Percentiles rank a stretch among this genome's conserved stretches.
These are phyloP conservation scores for Trichopoda pennipes DNA, from an alignment of 2,888 invertebrate species.

Conservation along the genomic window DNA sequence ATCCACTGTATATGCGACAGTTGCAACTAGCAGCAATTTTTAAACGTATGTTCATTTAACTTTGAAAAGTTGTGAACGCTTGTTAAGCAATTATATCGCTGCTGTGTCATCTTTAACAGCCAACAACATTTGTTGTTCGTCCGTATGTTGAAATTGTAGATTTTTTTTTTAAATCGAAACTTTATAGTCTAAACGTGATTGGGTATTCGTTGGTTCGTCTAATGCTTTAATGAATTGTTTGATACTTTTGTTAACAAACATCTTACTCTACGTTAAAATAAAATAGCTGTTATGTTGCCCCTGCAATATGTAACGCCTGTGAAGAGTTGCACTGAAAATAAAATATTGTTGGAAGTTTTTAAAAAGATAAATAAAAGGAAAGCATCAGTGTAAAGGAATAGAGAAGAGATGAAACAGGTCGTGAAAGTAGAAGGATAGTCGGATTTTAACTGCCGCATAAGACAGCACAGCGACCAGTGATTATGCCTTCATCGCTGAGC, in stretches of 20 bases:
- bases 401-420: no score
- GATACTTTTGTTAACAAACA: not conserved
- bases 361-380: no score
- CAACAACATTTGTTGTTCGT: constrained; percentile 24
- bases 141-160: constrained; percentile 10
- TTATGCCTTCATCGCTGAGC: no score
- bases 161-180: constrained; percentile 44
- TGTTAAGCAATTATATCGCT: constrained; percentile 73
- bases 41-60: constrained; percentile 39
- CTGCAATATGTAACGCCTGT: not conserved
- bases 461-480: no score
- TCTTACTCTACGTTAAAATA: constrained; percentile 10
- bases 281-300: not conserved
- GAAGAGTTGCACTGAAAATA: not conserved
- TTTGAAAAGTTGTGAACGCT: constrained; percentile 71
- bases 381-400: no score
- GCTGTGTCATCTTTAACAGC: constrained; percentile 71
- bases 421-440: no score
- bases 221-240: constrained; percentile 18
- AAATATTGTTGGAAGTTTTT: not conserved
- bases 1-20: not conserved
- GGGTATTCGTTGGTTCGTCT: constrained; percentile 23
- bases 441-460: no score
- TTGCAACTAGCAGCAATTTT: constrained; percentile 33
- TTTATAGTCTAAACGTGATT: constrained; percentile 50